phyloP scores from a whole-genome alignment of 2,888 invertebrate genomes.

The Steinernema carpocapsae region DNA sequence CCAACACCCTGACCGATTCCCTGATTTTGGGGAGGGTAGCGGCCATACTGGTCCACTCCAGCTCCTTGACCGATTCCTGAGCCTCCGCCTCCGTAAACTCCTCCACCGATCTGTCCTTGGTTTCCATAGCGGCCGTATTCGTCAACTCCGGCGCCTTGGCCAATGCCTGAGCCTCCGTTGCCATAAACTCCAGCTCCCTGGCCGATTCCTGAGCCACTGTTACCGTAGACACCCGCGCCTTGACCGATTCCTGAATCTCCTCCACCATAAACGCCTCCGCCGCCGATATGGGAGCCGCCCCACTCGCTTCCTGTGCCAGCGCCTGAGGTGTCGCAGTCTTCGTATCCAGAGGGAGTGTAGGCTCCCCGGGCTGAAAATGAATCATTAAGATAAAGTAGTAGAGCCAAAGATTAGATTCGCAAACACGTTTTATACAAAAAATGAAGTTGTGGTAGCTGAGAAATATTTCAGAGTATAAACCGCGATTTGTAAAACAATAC shows the following conservation, averaged over 20 bases:
- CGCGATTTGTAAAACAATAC: too few species aligned
- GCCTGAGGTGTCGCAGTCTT: conserved; percentile 6
- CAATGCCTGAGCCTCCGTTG: conserved; percentile 7
- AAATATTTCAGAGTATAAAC: too few species aligned
- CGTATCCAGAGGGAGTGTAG: conserved; percentile 2
- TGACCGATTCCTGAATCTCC: conserved; percentile 3
- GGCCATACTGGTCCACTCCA: background rate
- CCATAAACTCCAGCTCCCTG: background rate
- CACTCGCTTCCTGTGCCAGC: background rate
- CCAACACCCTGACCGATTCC: background rate
- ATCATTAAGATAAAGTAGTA: too few species aligned
- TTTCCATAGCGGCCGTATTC: background rate
- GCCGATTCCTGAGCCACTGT: conserved; percentile 5
- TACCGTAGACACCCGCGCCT: background rate
- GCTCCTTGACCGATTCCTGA: conserved; percentile 13
- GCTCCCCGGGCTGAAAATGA: background rate
- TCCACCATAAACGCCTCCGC: background rate
- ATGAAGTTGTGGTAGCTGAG: too few species aligned
- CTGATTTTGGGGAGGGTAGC: background rate
- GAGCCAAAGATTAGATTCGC: too few species aligned
- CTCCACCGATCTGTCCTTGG: background rate
- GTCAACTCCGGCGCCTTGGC: conserved; percentile 2
- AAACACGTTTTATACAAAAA: too few species aligned
- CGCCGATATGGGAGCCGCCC: background rate
- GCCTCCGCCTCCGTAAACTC: background rate